These are phyloP conservation scores for Dryobates pubescens DNA, from an alignment of 2,797 vertebrate species.

Conservation along the genomic window DNA sequence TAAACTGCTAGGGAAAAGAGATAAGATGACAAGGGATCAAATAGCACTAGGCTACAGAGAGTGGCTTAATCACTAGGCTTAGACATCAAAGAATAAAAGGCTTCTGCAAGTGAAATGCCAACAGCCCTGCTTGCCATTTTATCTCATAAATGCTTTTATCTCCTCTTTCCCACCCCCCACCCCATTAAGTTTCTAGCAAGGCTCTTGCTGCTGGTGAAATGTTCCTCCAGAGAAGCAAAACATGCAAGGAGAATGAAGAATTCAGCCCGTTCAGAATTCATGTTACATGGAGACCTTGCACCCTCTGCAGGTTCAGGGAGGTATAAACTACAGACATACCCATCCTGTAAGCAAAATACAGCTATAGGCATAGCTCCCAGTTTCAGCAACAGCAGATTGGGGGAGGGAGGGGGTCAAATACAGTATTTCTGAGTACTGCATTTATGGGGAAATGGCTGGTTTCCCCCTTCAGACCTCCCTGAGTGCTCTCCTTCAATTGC, in stretches of 20 bases:
- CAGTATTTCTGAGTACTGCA: no score
- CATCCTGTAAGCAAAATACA: not conserved
- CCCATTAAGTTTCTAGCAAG: not conserved
- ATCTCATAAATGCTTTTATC: not conserved
- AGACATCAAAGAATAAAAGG: not conserved
- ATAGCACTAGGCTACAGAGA: not conserved
- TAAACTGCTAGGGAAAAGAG: not conserved
- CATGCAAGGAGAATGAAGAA: not conserved
- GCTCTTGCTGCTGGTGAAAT: not conserved
- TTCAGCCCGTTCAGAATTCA: not conserved
- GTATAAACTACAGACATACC: not conserved
- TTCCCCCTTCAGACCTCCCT: not conserved
- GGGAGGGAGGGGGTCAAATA: not conserved
- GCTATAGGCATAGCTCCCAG: not conserved
- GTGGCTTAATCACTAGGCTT: not conserved
- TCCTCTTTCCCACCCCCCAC: not conserved
- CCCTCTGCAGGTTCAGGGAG: conserved; percentile 18
- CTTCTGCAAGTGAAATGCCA: not conserved
- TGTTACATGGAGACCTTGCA: not conserved
- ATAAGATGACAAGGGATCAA: not conserved
- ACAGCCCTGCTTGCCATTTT: not conserved
- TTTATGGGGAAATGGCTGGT: not conserved
- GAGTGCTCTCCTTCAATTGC: not conserved
- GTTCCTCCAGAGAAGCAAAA: not conserved
- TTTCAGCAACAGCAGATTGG: not conserved